Percentiles rank a stretch among this genome's conserved stretches.
phyloP scores from a whole-genome alignment of 2,797 vertebrate species.

The Numenius phaeopus region DNA sequence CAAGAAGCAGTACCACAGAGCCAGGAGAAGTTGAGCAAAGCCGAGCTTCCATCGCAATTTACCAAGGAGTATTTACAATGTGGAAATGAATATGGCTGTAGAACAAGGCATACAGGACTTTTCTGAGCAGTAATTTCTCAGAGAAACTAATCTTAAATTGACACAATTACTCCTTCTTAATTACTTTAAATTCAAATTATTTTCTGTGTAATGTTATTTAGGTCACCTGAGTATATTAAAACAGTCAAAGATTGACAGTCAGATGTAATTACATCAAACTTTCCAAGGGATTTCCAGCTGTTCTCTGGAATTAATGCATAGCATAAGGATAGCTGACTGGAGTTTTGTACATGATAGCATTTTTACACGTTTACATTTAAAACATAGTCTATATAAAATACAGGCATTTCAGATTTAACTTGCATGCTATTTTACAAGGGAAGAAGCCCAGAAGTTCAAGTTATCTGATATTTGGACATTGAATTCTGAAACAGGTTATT shows the following conservation, averaged over 20 bases:
- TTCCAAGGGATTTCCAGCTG: slow-evolving; percentile 53
- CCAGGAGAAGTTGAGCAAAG: slow-evolving; percentile 11
- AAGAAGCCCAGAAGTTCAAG: slow-evolving; percentile 3
- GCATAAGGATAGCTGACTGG: slow-evolving; percentile 24
- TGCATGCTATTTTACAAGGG: slow-evolving; percentile 22
- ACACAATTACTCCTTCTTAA: slow-evolving; percentile 28
- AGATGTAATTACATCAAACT: slow-evolving; percentile 55
- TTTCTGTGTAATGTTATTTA: slow-evolving; percentile 3
- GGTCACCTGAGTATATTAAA: slow-evolving; percentile 53
- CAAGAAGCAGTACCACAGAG: neutral
- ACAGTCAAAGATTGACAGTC: slow-evolving; percentile 50
- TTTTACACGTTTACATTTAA: slow-evolving; percentile 24
- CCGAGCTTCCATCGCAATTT: neutral
- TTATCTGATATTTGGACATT: neutral
- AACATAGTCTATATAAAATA: slow-evolving; percentile 29
- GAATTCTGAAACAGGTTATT: slow-evolving; percentile 42
- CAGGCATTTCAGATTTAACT: slow-evolving; percentile 37
- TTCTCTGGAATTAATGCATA: slow-evolving; percentile 67
- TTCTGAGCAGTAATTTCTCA: neutral
- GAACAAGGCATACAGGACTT: slow-evolving; percentile 52
- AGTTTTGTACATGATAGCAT: slow-evolving; percentile 8
- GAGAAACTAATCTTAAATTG: neutral
- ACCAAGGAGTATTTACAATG: slow-evolving; percentile 8
- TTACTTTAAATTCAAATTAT: neutral
- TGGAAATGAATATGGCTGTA: slow-evolving; percentile 22